Conservation (phyloP, 2,797 vertebrate species). For the Macropodus opercularis region DNA sequence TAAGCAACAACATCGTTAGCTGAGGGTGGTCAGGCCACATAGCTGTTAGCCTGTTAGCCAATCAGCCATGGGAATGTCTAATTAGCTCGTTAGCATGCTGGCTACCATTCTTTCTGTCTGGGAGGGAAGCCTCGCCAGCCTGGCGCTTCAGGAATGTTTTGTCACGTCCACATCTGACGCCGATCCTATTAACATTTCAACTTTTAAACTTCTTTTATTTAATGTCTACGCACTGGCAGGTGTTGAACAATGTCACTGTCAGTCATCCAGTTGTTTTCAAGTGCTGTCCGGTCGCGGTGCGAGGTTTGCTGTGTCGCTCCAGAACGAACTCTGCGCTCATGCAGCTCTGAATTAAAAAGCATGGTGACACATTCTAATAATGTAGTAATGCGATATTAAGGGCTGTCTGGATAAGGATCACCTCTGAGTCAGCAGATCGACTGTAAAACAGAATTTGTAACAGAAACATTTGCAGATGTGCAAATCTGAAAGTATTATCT, state of each 20-base stretch:
- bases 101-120: not conserved
- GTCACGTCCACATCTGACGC: not conserved
- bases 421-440: no score
- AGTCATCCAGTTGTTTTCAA: not conserved
- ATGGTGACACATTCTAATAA: no score
- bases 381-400: no score
- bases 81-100: constrained; percentile 51
- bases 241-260: constrained; percentile 1
- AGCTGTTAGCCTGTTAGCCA: constrained; percentile 65
- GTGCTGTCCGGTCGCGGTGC: accelerated
- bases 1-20: constrained; percentile 47
- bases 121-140: not conserved
- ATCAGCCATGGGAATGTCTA: constrained; percentile 39
- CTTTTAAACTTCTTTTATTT: not conserved
- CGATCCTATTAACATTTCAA: not conserved
- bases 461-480: no score
- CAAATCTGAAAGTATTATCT: no score
- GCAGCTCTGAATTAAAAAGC: not conserved
- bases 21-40: constrained; percentile 55
- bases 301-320: not conserved
- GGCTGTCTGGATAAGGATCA: no score
- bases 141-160: not conserved
- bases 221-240: not conserved
- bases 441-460: not conserved
- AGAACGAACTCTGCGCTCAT: no score